These are phyloP conservation scores for Melanotaenia nigrans DNA, from an alignment of 2,797 vertebrate genomes.

Conservation along the genomic window DNA sequence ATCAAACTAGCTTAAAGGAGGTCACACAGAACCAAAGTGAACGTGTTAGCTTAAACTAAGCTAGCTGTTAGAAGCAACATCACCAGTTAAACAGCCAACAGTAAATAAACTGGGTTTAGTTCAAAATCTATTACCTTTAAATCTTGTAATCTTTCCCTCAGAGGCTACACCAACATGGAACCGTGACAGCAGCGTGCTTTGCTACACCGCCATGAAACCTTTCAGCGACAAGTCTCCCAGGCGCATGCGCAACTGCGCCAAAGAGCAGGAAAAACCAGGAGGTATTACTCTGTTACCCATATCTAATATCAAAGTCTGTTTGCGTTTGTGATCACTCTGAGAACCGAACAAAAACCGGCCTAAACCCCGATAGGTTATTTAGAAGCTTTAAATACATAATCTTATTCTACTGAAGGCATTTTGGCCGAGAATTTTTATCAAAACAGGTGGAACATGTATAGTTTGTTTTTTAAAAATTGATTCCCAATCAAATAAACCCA, in stretches of 20 bases:
- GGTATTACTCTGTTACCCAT: constrained; percentile 11
- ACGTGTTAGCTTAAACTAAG: neutral
- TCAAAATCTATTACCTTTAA: neutral
- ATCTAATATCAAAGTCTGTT: neutral
- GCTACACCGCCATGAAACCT: neutral
- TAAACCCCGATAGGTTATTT: neutral
- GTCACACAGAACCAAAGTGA: neutral
- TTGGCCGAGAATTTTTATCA: neutral
- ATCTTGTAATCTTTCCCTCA: neutral
- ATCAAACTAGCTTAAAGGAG: constrained; percentile 10
- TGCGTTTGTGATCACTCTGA: neutral
- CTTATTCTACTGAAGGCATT: neutral
- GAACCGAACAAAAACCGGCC: neutral
- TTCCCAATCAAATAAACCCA: too few species aligned
- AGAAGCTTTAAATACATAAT: neutral
- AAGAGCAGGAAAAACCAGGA: neutral
- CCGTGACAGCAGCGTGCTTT: neutral
- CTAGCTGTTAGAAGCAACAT: neutral
- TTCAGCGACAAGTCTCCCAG: neutral
- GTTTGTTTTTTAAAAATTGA: too few species aligned
- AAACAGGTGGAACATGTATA: neutral
- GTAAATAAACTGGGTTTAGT: fast-evolving
- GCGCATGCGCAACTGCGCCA: constrained; percentile 14
- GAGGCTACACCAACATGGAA: neutral
- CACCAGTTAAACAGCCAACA: neutral